Base-by-base conservation (phyloP, 1,140 invertebrate species). In the Zaprionus capensis region DNA sequence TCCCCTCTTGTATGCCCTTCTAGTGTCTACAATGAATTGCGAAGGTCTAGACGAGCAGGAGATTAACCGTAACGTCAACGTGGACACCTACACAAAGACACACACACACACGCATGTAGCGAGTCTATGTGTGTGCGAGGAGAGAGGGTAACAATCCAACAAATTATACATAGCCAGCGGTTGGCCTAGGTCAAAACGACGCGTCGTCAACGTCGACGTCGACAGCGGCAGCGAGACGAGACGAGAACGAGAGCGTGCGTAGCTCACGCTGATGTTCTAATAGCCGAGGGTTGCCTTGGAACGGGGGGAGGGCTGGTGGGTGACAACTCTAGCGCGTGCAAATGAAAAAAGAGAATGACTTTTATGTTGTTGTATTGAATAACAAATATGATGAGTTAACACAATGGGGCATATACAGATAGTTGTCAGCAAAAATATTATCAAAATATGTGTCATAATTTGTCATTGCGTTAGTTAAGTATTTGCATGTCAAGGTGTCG, bases 141-240 rank as follows among this genome's bases (percentile, higher is more conserved):
- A 58, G 55, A 31, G 63, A 58, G 55, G 53, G 63, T 34, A 56
- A 53, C n/a, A 65, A 57, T 20, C 26, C 28, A 20, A 36, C 70
- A 67, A 59, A 72, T 56, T 55, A 55, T 68, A 61, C 63, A 26
- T 34, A 69, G 20, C 65, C 53, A 72, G 72, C 83, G 73, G 80
- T 86, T 86, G 81, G 80, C 83, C 83, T 86, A 86, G 83, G 83
- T 86, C 83, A 86, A 87, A 86, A 86, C 78, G 82, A 63, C 46
- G 56, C 26, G 64, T 55, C 68, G 66, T 56, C 70, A 56, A 17
- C 61, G 53, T 15, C 53, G 34, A 34, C 68, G 61, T 49, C 67
- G 31, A 51, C n/a, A 20, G 7, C 59, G 59, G 12, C 49, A 17
- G 57, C 24, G 26, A 44, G 46, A 41, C 24, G 26, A 44, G 46